These are phyloP conservation scores for Pollenia labialis DNA, from an alignment of 2,888 invertebrate species.

Conservation along the genomic window DNA sequence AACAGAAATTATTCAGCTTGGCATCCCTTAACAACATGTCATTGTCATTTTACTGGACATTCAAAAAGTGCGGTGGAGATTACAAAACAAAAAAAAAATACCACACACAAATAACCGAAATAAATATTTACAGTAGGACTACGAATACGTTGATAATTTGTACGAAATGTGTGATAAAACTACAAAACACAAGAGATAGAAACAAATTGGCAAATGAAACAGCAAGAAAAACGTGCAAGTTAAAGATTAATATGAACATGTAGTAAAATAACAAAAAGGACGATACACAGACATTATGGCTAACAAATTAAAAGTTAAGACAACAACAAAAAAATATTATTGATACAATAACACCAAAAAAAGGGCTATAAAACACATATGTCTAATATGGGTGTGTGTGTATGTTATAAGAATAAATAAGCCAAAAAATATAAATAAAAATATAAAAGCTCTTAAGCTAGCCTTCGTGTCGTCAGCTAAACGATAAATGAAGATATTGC, in stretches of 20 bases:
- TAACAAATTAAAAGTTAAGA: conserved; percentile 12
- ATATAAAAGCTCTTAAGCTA: conserved; percentile 55
- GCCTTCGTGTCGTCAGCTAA: conserved; percentile 66
- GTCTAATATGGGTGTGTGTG: background rate
- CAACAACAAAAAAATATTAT: background rate
- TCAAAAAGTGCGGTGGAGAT: background rate
- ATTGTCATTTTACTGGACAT: conserved; percentile 27
- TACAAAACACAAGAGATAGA: conserved; percentile 27
- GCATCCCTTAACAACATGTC: conserved; percentile 39
- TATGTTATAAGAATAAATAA: background rate
- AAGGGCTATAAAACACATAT: background rate
- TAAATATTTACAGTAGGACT: conserved; percentile 23
- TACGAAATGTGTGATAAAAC: conserved; percentile 14
- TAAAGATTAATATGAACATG: background rate
- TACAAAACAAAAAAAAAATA: background rate
- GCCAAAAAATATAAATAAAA: background rate
- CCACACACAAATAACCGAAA: background rate
- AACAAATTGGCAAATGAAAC: conserved; percentile 62
- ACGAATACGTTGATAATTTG: conserved; percentile 13
- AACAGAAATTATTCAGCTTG: conserved; percentile 15
- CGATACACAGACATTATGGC: conserved; percentile 29
- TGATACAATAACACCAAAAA: conserved; percentile 20
- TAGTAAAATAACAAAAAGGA: background rate
- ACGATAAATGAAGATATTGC: conserved; percentile 42
- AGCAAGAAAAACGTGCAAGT: conserved; percentile 62